phyloP scores from a whole-genome alignment of 2,113 vertebrate species.

The Castor canadensis region DNA sequence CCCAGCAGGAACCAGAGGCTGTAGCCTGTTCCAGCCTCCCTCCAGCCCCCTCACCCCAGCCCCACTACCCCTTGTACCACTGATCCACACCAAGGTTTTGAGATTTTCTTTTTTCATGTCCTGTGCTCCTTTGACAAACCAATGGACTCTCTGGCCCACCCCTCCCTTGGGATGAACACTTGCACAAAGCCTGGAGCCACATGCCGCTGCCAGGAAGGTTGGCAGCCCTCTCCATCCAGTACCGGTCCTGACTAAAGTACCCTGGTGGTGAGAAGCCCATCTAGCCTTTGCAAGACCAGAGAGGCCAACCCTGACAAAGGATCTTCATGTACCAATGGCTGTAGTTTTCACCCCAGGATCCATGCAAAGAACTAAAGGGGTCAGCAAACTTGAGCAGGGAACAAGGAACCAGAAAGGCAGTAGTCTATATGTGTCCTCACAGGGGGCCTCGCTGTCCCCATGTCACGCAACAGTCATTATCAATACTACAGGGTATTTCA shows the following conservation, averaged over 20 bases:
- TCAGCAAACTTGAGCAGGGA: accelerated
- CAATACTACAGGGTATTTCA: accelerated
- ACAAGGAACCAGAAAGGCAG: too few relatives aligned
- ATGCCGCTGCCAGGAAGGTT: too few relatives aligned
- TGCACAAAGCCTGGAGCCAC: not conserved
- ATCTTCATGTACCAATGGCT: accelerated
- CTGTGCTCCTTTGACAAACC: not conserved
- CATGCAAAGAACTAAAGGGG: not conserved
- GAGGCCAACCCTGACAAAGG: not conserved
- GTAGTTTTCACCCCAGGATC: not conserved
- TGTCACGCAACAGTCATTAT: accelerated
- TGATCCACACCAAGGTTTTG: not conserved
- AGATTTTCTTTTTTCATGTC: not conserved
- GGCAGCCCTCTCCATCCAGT: not conserved
- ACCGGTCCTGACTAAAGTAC: not conserved
- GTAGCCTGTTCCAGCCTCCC: not conserved
- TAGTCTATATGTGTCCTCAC: too few relatives aligned
- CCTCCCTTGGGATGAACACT: not conserved
- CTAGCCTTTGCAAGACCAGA: not conserved
- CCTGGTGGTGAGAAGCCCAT: not conserved
- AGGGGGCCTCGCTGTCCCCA: accelerated
- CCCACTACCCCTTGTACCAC: too few relatives aligned
- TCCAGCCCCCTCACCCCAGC: not conserved
- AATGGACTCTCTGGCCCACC: too few relatives aligned
- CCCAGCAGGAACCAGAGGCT: too few relatives aligned